A percentile compares a stretch with the other conserved stretches of the same genome.
Evolutionary conservation across 2,888 invertebrate genomes (phyloP).

Genomic region (Drosophila tripunctata): DNA sequence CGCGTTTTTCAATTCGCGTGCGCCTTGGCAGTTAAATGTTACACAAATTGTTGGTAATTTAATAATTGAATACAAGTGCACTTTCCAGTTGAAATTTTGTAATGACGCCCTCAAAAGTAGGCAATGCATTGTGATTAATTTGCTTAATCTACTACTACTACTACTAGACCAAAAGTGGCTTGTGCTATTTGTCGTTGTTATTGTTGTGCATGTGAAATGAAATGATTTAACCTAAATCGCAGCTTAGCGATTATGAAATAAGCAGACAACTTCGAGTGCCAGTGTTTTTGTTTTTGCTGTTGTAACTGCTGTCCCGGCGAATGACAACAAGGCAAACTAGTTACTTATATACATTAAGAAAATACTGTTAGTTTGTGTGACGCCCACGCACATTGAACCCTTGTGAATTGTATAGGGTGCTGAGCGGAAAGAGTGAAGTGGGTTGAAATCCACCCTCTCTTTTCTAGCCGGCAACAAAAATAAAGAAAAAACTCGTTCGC

Average conservation of each 20-base stretch:
- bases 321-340: constrained; percentile 13
- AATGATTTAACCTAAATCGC: constrained; percentile 56
- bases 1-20: constrained; percentile 32
- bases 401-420: constrained; percentile 2
- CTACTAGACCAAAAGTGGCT: not conserved
- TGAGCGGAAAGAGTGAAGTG: no score
- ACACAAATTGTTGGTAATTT: constrained; percentile 34
- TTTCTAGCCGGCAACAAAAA: constrained; percentile 23
- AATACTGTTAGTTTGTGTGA: constrained; percentile 11
- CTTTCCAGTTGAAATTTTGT: constrained; percentile 7
- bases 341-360: constrained; percentile 14
- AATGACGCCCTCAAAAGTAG: constrained; percentile 20
- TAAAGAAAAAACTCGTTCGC: constrained; percentile 1
- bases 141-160: not conserved
- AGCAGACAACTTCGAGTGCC: constrained; percentile 42
- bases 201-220: constrained; percentile 17
- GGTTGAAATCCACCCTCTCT: not conserved
- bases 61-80: constrained; percentile 20
- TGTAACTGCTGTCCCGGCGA: no score
- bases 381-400: constrained; percentile 45
- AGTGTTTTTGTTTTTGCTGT: constrained; percentile 15
- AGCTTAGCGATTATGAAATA: constrained; percentile 68
- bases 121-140: constrained; percentile 10
- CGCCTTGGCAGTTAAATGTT: constrained; percentile 23
- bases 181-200: constrained; percentile 4